Percentiles rank a stretch among this genome's conserved stretches.
These are phyloP conservation scores for Gnathonemus longibarbis DNA, from an alignment of 2,113 vertebrate genomes.

Conservation along the genomic window DNA sequence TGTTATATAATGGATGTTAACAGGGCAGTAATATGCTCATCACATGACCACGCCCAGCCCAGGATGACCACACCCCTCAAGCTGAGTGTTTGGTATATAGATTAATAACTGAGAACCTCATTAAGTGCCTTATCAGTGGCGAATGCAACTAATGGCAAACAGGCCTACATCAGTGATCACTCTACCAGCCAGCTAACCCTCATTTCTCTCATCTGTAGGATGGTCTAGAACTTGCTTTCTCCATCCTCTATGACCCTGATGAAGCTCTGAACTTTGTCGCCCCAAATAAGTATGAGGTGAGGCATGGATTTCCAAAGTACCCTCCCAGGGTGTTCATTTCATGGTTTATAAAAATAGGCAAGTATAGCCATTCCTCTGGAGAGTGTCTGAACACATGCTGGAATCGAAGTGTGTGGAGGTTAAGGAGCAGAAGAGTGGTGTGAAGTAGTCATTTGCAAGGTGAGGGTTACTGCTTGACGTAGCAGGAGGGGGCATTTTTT, in stretches of 20 bases:
- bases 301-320: neutral
- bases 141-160: neutral
- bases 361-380: neutral
- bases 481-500: neutral
- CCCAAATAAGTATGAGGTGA: conserved; percentile 97
- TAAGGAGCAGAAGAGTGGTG: neutral
- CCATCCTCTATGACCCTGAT: conserved; percentile 91
- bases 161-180: neutral
- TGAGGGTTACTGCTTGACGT: neutral
- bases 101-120: neutral
- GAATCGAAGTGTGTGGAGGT: neutral
- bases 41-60: neutral
- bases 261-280: conserved; percentile 97
- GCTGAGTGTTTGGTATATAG: neutral
- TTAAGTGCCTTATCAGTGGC: neutral
- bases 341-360: neutral
- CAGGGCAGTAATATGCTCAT: neutral
- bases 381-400: neutral
- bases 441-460: neutral
- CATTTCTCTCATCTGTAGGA: conserved; percentile 59
- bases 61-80: neutral
- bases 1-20: neutral
- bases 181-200: neutral
- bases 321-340: neutral
- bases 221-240: conserved; percentile 92